Conservation (phyloP, 1,140 invertebrate genomes). For the Epicauta chinensis region DNA sequence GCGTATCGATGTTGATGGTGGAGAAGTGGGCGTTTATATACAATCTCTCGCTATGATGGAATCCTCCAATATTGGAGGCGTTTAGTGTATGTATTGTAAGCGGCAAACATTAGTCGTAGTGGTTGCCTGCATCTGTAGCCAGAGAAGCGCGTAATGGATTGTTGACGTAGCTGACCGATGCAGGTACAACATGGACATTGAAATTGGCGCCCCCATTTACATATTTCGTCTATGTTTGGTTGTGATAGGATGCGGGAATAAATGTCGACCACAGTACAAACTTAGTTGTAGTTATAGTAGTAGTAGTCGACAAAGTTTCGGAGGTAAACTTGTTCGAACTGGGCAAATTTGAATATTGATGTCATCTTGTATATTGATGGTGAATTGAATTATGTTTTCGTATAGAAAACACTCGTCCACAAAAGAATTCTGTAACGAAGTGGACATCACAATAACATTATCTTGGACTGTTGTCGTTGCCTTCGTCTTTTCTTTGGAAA, state of each 20-base stretch:
- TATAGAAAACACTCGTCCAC: too few species aligned
- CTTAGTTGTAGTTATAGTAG: too few species aligned
- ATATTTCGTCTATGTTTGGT: conserved; percentile 38
- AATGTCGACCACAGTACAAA: conserved; percentile 31
- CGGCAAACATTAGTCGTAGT: too few species aligned
- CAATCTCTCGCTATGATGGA: conserved; percentile 1
- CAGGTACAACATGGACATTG: conserved; percentile 30
- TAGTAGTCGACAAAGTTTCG: too few species aligned
- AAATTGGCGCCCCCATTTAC: conserved; percentile 30
- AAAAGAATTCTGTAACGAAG: too few species aligned
- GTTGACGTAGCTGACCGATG: conserved; percentile 42
- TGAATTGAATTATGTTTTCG: too few species aligned
- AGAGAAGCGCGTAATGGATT: conserved; percentile 38
- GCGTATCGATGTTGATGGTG: conserved; percentile 26
- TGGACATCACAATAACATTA: too few species aligned
- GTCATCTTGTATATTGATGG: too few species aligned
- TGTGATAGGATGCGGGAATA: conserved; percentile 34
- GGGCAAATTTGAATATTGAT: too few species aligned
- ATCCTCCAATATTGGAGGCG: not conserved
- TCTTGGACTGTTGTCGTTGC: too few species aligned
- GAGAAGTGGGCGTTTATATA: conserved; percentile 4
- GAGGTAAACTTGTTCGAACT: too few species aligned
- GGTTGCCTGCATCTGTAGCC: conserved; percentile 8
- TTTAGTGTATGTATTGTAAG: not conserved
- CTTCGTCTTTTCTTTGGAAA: too few species aligned